These are phyloP conservation scores for Thumatha senex DNA, from an alignment of 2,888 invertebrate species.

Conservation along the genomic window DNA sequence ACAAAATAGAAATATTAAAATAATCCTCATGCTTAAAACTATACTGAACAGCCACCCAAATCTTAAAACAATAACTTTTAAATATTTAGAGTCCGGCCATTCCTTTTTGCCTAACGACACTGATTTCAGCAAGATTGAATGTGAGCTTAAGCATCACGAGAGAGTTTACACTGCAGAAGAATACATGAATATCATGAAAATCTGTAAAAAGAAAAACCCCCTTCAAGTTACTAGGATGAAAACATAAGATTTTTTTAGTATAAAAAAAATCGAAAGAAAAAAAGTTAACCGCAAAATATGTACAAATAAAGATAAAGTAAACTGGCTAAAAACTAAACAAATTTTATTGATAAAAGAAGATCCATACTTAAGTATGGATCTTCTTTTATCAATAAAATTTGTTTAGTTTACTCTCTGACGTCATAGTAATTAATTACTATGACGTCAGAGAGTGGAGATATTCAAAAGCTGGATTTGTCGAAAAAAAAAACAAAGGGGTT, in stretches of 20 bases:
- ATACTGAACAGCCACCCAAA: slow-evolving; percentile 8
- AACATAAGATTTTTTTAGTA: slow-evolving; percentile 11
- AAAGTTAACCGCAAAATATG: slow-evolving; percentile 12
- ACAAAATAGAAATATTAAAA: slow-evolving; percentile 15
- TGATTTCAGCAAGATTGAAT: slow-evolving; percentile 14
- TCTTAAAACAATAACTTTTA: slow-evolving; percentile 2
- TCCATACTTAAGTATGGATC: slow-evolving; percentile 4
- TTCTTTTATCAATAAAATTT: slow-evolving; percentile 7
- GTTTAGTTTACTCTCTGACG: slow-evolving; percentile 7
- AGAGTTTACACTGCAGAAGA: slow-evolving; percentile 15
- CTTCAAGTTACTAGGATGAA: slow-evolving; percentile 11
- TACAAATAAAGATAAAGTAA: slow-evolving; percentile 10
- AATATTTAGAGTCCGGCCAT: slow-evolving; percentile 8
- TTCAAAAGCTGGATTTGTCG: slow-evolving; percentile 8
- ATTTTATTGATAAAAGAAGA: slow-evolving; percentile 6
- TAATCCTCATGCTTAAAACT: slow-evolving; percentile 13
- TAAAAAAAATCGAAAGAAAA: slow-evolving; percentile 1
- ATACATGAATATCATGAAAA: slow-evolving; percentile 15
- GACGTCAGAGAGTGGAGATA: slow-evolving; percentile 9
- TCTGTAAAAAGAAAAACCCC: slow-evolving; percentile 13
- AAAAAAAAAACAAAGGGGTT: slow-evolving; percentile 9
- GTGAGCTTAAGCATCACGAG: slow-evolving; percentile 9
- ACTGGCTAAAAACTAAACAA: slow-evolving; percentile 10
- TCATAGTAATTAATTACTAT: slow-evolving; percentile 13
- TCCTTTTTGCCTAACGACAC: slow-evolving; percentile 12